Conservation (phyloP, 2,113 vertebrate genomes). For the Eulacestoma nigropectus region DNA sequence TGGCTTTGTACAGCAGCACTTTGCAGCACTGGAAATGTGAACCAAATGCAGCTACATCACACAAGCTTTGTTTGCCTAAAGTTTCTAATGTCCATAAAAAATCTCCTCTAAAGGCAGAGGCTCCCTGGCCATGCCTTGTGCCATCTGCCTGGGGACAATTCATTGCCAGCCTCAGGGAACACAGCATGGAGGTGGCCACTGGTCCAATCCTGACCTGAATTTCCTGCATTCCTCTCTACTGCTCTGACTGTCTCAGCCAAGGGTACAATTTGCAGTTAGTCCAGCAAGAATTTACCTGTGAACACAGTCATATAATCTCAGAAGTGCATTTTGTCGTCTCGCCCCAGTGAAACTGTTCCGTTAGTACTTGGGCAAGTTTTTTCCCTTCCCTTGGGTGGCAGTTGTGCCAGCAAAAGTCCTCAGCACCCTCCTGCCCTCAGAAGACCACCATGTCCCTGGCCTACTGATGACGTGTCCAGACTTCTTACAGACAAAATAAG, state of each 20-base stretch:
- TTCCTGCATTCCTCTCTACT: neutral
- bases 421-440: neutral
- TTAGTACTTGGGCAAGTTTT: neutral
- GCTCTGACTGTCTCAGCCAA: neutral
- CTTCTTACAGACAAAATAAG: neutral
- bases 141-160: neutral
- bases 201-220: neutral
- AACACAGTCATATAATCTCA: neutral
- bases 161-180: neutral
- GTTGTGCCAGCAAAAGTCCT: neutral
- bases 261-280: neutral
- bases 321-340: neutral
- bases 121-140: neutral
- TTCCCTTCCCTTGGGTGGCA: neutral
- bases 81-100: neutral
- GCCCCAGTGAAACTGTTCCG: neutral
- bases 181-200: rapidly evolving
- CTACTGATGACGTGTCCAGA: neutral
- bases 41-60: neutral
- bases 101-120: neutral
- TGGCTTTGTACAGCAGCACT: neutral
- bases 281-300: neutral
- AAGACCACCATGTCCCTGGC: neutral
- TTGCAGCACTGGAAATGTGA: neutral
- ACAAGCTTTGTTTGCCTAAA: neutral